Base-by-base conservation (phyloP, 1,140 invertebrate species). In the Zophobas atratus region DNA sequence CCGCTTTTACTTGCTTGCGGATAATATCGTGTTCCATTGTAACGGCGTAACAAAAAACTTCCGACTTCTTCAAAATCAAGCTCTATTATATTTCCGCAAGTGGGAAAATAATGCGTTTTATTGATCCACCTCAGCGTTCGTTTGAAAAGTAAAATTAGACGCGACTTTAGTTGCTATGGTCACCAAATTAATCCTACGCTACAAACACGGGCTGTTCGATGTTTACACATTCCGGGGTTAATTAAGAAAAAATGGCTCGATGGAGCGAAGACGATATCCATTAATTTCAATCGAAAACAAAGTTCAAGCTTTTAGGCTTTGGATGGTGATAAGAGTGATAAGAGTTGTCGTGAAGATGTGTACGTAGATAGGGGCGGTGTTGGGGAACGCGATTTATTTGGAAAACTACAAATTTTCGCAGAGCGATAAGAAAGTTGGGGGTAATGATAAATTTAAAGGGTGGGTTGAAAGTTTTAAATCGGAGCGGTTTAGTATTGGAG, bases 51-150 rank as follows among this genome's bases (percentile, higher is more conserved):
- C 36, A 60, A 39, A 60, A 60, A 60, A 32, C 36, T 5, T 57
- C 55, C 55, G 34, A 57, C 34, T 57, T 57, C 55, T 33, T 6
- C 56, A 60, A 36, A 60, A 60, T 60, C 56, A 60, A 39, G 5
- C 38, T 39, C 56, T 39, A 39, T 60, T 60, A 60, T 60, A 36
- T 60, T 60, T 32, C 34, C 56, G 36, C 56, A 60, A 60, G 56
- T 60, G 56, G 35, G 35, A 35, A 60, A 60, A 60, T 60, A 60
- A 60, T 60, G 56, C 36, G 56, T 60, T 60, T 60, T 60, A 60
- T 60, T 35, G 56, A 60, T 60, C 8, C 3, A 8, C 1, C 6
- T 6, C 32, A 38, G 36, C n/a, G 20, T 39, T 60, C 56, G 8
- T 32, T 35, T 32, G 36, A 38, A 38, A 60, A 36, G 56, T 60